Evolutionary conservation across 1,140 invertebrate genomes (phyloP).

Genomic region (Hypsibius dujardini): DNA sequence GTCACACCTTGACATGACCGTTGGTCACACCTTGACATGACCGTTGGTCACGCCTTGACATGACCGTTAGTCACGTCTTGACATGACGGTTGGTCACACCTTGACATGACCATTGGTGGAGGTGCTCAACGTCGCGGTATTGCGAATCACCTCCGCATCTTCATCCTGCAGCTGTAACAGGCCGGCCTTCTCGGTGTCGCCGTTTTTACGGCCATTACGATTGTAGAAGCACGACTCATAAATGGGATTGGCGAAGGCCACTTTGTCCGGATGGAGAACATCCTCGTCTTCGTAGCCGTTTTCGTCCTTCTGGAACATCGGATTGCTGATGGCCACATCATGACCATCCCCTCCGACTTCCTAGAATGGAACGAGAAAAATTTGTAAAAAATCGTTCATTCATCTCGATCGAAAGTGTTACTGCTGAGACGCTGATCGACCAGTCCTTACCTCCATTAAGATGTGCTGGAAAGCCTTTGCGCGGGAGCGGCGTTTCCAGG

Average conservation of each 20-base stretch:
- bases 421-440: no score
- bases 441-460: slow-evolving; percentile 46
- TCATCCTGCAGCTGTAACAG: slow-evolving; percentile 6
- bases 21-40: no score
- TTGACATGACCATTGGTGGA: no score
- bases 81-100: no score
- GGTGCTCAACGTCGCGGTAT: no score
- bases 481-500: slow-evolving; percentile 31
- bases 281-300: slow-evolving; percentile 38
- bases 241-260: slow-evolving; percentile 14
- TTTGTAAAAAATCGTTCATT: no score
- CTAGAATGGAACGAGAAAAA: no score
- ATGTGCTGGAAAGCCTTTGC: slow-evolving; percentile 53
- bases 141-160: not conserved
- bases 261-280: slow-evolving; percentile 21
- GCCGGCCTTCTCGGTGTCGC: slow-evolving; percentile 4
- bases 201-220: not conserved
- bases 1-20: no score
- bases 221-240: slow-evolving; percentile 4
- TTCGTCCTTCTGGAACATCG: slow-evolving; percentile 55
- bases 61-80: no score
- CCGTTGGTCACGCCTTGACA: no score
- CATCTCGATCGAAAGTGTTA: no score
- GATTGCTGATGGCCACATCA: slow-evolving; percentile 57
- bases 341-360: slow-evolving; percentile 27